These are phyloP conservation scores for Arvicanthis niloticus DNA, from an alignment of 2,113 vertebrate genomes.

Conservation along the genomic window DNA sequence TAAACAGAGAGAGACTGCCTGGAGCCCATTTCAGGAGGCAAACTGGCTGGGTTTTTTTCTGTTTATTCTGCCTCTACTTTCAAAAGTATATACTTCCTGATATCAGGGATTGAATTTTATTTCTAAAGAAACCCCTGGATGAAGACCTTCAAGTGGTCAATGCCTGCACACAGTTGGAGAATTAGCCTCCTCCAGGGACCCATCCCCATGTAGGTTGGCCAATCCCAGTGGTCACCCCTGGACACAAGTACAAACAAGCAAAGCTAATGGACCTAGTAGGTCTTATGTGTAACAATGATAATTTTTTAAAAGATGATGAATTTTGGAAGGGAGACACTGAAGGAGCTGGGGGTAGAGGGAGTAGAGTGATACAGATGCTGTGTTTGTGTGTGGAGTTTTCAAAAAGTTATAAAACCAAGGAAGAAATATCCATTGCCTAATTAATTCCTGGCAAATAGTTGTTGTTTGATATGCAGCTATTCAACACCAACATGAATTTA, in stretches of 20 bases:
- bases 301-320: neutral
- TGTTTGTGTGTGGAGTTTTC: neutral
- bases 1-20: neutral
- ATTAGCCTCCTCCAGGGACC: neutral
- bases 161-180: neutral
- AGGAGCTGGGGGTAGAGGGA: neutral
- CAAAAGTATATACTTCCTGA: neutral
- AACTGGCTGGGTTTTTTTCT: neutral
- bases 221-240: neutral
- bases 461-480: neutral
- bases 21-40: neutral
- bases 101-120: neutral
- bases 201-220: neutral
- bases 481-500: neutral
- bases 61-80: neutral
- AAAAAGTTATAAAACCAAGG: neutral
- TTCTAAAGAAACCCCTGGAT: neutral
- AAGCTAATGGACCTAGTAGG: neutral
- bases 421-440: neutral
- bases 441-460: neutral
- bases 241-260: neutral
- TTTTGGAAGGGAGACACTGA: neutral
- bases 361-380: neutral
- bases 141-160: neutral
- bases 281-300: neutral